Evolutionary conservation across 2,888 invertebrate genomes (phyloP).

Genomic region (Cosmopolites sordidus): DNA sequence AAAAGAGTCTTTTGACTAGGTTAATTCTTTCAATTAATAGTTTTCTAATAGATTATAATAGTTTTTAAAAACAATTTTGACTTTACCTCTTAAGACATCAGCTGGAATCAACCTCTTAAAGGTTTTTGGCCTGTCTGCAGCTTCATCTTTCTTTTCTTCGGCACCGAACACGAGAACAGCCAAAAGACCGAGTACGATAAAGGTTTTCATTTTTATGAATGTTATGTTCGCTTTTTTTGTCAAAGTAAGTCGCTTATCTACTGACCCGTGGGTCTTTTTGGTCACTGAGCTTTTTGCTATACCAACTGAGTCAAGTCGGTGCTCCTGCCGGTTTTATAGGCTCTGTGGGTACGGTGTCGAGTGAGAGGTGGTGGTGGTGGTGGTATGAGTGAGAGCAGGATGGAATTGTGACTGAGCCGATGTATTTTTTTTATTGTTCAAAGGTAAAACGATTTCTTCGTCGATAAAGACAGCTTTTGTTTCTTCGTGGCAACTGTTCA

Average conservation of each 20-base stretch:
- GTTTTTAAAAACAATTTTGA: too few species aligned
- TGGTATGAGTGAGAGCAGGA: constrained; percentile 18
- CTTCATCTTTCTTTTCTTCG: constrained; percentile 47
- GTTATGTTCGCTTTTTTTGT: background rate
- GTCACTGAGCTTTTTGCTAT: constrained; percentile 11
- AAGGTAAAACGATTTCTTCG: too few species aligned
- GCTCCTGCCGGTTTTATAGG: constrained; percentile 18
- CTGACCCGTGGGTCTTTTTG: constrained; percentile 10
- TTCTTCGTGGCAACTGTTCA: too few species aligned
- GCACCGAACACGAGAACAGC: constrained; percentile 42
- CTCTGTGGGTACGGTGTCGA: constrained; percentile 11
- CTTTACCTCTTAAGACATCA: constrained; percentile 79
- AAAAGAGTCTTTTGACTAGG: too few species aligned
- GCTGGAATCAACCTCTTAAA: constrained; percentile 82
- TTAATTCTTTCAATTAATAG: too few species aligned
- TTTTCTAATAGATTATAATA: too few species aligned
- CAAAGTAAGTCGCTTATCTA: background rate
- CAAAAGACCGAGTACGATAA: constrained; percentile 51
- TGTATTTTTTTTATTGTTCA: too few species aligned
- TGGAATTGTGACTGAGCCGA: constrained; percentile 2
- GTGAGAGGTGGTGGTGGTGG: constrained; percentile 10
- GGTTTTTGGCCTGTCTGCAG: constrained; percentile 58
- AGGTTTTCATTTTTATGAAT: constrained; percentile 51
- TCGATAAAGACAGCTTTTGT: too few species aligned
- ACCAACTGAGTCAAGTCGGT: constrained; percentile 19